Conservation (phyloP, 1,140 invertebrate species). For the Drosophila guanche region DNA sequence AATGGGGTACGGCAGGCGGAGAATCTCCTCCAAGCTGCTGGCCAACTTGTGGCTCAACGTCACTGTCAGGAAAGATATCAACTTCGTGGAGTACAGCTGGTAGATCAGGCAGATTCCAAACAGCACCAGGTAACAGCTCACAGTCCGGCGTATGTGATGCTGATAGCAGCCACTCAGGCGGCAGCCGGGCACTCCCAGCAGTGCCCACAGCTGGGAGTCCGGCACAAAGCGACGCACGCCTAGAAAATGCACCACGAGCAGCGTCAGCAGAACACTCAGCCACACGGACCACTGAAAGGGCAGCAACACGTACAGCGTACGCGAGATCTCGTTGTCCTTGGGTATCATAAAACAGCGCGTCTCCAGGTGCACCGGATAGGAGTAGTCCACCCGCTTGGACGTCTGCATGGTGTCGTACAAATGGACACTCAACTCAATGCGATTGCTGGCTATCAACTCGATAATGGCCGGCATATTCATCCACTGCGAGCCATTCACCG, state of each 20-base stretch:
- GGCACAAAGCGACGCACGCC: background rate
- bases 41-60: conserved; percentile 10
- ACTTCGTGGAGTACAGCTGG: conserved; percentile 50
- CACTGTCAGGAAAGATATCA: conserved; percentile 54
- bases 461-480: conserved; percentile 42
- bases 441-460: conserved; percentile 17
- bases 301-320: conserved; percentile 38
- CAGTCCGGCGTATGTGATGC: background rate
- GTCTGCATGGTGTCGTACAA: conserved; percentile 47
- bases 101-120: conserved; percentile 41
- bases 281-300: conserved; percentile 42
- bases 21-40: conserved; percentile 19
- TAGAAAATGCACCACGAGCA: conserved; percentile 6
- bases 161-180: background rate
- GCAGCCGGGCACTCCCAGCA: conserved; percentile 49
- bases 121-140: background rate
- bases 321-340: conserved; percentile 22
- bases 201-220: conserved; percentile 15
- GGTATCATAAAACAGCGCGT: conserved; percentile 65
- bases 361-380: conserved; percentile 48
- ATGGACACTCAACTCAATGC: conserved; percentile 58
- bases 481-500: conserved; percentile 48
- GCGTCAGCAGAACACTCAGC: conserved; percentile 19
- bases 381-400: conserved; percentile 45
- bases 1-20: conserved; percentile 41